These are phyloP conservation scores for Gavialis gangeticus DNA, from an alignment of 2,113 vertebrate species.

Conservation along the genomic window DNA sequence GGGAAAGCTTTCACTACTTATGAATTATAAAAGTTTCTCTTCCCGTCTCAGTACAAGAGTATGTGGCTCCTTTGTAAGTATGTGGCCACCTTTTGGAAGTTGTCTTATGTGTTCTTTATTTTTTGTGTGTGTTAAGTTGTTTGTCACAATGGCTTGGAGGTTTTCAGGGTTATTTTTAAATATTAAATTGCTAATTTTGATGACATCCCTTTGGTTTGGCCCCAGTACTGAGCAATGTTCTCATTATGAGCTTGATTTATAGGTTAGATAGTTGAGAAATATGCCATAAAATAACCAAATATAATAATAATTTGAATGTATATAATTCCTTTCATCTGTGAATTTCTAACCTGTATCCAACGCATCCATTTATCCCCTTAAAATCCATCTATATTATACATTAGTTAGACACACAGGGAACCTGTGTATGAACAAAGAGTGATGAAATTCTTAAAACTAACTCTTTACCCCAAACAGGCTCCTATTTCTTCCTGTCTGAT, in stretches of 20 bases:
- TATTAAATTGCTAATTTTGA: too few species aligned
- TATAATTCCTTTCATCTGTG: not conserved
- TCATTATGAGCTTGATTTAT: not conserved
- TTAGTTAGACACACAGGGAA: not conserved
- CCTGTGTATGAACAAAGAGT: accelerated
- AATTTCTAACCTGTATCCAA: not conserved
- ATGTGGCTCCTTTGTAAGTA: not conserved
- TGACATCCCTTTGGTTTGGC: not conserved
- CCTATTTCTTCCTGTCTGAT: not conserved
- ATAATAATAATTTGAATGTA: not conserved
- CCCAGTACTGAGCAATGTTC: accelerated
- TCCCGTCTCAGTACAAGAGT: slow-evolving; percentile 48
- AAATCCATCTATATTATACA: accelerated
- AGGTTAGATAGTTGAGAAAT: not conserved
- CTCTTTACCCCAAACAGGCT: not conserved
- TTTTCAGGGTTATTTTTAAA: too few species aligned
- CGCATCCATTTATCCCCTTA: accelerated
- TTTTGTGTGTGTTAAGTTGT: not conserved
- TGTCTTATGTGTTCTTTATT: not conserved
- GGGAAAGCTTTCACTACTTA: slow-evolving; percentile 64
- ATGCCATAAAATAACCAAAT: not conserved
- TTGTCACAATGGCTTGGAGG: not conserved
- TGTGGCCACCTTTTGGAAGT: not conserved
- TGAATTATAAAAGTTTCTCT: slow-evolving; percentile 66
- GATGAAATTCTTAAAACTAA: not conserved